These are phyloP conservation scores for Copsychus sechellarum DNA, from an alignment of 2,113 vertebrate species.

Conservation along the genomic window DNA sequence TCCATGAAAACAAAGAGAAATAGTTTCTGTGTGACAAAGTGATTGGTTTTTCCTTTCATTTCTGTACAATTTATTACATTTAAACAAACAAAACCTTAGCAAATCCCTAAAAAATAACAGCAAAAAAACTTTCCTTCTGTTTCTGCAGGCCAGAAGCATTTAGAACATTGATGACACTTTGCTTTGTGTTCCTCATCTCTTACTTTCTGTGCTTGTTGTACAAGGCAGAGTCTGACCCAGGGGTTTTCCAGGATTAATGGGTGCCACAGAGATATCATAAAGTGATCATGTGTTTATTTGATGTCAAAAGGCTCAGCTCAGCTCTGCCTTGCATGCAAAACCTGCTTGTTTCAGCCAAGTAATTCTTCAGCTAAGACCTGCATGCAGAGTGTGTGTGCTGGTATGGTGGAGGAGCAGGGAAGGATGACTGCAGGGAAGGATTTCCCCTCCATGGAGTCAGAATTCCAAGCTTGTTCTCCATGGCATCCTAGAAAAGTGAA, in stretches of 20 bases:
- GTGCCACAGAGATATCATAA: background rate
- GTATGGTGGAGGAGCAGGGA: background rate
- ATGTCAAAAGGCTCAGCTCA: background rate
- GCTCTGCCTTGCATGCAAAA: background rate
- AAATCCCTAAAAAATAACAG: background rate
- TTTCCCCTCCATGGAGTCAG: background rate
- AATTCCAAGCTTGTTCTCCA: background rate
- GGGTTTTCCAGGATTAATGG: background rate
- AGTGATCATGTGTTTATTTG: background rate
- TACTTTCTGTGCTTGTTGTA: background rate
- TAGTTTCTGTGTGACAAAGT: background rate
- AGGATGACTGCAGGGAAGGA: background rate
- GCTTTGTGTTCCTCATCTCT: background rate
- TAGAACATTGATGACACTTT: background rate
- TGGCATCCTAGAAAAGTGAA: background rate
- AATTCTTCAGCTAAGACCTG: background rate
- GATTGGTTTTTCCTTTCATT: background rate
- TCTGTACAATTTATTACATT: background rate
- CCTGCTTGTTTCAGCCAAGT: background rate
- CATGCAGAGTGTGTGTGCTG: background rate
- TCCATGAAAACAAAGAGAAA: slow-evolving; percentile 1
- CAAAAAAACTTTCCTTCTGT: background rate
- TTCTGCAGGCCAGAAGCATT: background rate
- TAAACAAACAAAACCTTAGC: background rate
- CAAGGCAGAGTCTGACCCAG: background rate